Evolutionary conservation across 2,797 vertebrate genomes (phyloP).

Genomic region (Periparus ater): DNA sequence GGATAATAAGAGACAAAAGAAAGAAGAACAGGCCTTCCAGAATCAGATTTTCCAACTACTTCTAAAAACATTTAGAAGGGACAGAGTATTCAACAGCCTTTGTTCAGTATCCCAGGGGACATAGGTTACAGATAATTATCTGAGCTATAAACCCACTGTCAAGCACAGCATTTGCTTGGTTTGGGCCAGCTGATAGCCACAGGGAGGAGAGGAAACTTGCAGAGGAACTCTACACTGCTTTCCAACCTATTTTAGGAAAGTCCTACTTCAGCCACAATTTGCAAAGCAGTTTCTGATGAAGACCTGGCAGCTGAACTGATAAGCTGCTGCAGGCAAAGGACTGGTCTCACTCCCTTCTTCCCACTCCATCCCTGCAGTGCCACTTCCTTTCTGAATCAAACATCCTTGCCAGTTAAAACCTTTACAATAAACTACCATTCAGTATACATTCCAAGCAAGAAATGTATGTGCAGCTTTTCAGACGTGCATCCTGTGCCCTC

Average conservation of each 20-base stretch:
- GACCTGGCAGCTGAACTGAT: neutral
- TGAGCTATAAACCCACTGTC: neutral
- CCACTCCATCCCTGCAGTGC: neutral
- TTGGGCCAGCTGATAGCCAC: neutral
- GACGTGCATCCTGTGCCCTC: neutral
- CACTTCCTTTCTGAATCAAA: conserved; percentile 21
- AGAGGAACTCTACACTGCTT: neutral
- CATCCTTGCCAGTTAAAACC: neutral
- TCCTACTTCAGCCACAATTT: neutral
- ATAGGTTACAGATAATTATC: neutral
- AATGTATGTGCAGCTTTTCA: conserved; percentile 26
- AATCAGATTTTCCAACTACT: neutral
- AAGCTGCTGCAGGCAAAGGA: neutral
- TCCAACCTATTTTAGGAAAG: neutral
- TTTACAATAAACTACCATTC: conserved; percentile 18
- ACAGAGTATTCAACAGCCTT: neutral
- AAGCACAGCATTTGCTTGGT: neutral
- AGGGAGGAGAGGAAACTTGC: neutral
- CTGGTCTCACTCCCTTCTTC: neutral
- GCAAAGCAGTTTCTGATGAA: neutral
- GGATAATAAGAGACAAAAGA: neutral
- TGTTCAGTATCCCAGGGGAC: neutral
- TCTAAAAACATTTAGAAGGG: neutral
- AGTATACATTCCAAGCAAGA: neutral
- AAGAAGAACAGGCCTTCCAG: neutral